Conservation (phyloP, 2,113 vertebrate species). For the Fulmarus glacialis region DNA sequence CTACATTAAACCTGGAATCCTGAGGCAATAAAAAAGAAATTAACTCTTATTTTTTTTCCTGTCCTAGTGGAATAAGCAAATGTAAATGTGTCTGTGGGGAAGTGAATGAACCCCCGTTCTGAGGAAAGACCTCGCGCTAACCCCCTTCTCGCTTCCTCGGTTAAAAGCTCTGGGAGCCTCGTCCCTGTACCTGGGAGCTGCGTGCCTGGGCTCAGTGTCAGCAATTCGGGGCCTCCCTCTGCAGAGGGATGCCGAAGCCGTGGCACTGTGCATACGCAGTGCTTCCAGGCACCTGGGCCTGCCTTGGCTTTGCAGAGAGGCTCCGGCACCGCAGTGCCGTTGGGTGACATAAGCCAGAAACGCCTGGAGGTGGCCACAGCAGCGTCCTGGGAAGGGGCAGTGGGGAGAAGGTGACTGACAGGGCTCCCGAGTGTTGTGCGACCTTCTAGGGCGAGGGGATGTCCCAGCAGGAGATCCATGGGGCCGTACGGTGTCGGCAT, state of each 20-base stretch:
- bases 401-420: not conserved
- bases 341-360: not conserved
- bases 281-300: conserved; percentile 40
- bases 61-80: conserved; percentile 80
- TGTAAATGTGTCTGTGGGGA: conserved; percentile 78
- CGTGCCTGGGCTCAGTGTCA: not conserved
- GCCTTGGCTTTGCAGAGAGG: not conserved
- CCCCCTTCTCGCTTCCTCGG: conserved; percentile 55
- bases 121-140: conserved; percentile 65
- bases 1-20: conserved; percentile 83
- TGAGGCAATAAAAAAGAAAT: conserved; percentile 83
- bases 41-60: conserved; percentile 79
- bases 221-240: not conserved
- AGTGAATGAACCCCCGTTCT: conserved; percentile 71
- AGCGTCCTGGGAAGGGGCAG: not conserved
- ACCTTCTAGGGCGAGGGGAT: not conserved
- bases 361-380: not conserved
- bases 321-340: fast-evolving
- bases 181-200: conserved; percentile 48
- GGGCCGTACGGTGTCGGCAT: fast-evolving
- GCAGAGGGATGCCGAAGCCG: not conserved
- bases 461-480: not conserved
- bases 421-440: not conserved
- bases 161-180: conserved; percentile 47
- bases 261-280: not conserved